Conservation (phyloP, 2,888 invertebrate species). For the Pedicia rivosa region DNA sequence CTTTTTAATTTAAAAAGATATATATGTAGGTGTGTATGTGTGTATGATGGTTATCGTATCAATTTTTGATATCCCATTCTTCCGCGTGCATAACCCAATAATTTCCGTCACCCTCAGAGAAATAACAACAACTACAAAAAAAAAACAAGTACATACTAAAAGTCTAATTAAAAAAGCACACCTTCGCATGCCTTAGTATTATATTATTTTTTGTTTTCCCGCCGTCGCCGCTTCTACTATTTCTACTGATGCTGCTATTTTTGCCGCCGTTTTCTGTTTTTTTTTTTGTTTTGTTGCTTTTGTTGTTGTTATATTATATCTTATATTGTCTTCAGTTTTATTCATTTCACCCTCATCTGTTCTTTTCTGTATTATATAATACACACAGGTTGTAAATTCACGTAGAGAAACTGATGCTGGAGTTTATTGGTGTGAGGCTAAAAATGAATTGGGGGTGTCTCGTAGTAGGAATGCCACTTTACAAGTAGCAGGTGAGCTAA, state of each 20-base stretch:
- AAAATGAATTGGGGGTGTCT: constrained; percentile 65
- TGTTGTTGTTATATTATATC: background rate
- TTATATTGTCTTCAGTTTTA: background rate
- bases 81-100: too few species aligned
- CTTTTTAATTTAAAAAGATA: too few species aligned
- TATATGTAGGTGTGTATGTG: too few species aligned
- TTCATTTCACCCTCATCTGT: background rate
- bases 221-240: background rate
- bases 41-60: too few species aligned
- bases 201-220: too few species aligned
- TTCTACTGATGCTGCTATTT: background rate
- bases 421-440: constrained; percentile 78
- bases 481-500: constrained; percentile 63
- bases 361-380: background rate
- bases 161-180: too few species aligned
- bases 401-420: constrained; percentile 74
- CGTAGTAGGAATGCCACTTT: constrained; percentile 72
- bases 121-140: too few species aligned
- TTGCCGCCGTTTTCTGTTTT: background rate
- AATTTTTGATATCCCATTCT: too few species aligned
- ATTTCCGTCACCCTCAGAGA: too few species aligned
- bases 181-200: too few species aligned
- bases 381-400: constrained; percentile 50
- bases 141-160: too few species aligned
- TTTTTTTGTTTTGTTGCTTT: background rate